These are phyloP conservation scores for Lynx canadensis DNA, from an alignment of 2,113 vertebrate species.

Conservation along the genomic window DNA sequence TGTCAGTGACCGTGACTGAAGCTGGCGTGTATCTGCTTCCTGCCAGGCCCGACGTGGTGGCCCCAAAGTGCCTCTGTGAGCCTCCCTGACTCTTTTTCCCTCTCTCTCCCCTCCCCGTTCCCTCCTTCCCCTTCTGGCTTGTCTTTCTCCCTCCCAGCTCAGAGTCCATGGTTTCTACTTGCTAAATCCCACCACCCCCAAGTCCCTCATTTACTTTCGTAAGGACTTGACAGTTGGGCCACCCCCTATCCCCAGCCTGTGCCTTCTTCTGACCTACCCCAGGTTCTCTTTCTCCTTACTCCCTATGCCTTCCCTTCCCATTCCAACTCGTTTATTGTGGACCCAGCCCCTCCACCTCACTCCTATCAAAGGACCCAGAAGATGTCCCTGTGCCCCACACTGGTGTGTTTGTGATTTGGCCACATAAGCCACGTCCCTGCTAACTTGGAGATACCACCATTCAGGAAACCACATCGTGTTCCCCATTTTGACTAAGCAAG, in stretches of 20 bases:
- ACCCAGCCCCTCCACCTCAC: not conserved
- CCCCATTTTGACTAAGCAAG: not conserved
- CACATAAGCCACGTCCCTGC: not conserved
- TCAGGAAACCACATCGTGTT: not conserved
- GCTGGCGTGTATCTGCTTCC: not conserved
- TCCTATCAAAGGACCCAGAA: not conserved
- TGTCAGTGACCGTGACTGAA: not conserved
- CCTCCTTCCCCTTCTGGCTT: not conserved
- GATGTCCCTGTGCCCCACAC: not conserved
- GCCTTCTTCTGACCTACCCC: not conserved
- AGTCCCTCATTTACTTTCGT: not conserved
- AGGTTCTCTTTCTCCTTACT: not conserved
- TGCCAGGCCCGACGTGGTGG: not conserved
- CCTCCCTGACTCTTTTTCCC: not conserved
- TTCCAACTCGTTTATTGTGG: not conserved
- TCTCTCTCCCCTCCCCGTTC: not conserved
- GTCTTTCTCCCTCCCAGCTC: not conserved
- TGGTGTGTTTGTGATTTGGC: not conserved
- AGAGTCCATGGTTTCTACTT: not conserved
- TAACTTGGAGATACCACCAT: not conserved
- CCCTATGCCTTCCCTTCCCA: not conserved
- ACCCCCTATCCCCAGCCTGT: not conserved
- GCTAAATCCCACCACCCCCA: not conserved
- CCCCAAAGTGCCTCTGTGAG: not conserved
- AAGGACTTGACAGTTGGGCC: not conserved